phyloP scores from a whole-genome alignment of 2,113 vertebrate species.

The Camelus bactrianus region DNA sequence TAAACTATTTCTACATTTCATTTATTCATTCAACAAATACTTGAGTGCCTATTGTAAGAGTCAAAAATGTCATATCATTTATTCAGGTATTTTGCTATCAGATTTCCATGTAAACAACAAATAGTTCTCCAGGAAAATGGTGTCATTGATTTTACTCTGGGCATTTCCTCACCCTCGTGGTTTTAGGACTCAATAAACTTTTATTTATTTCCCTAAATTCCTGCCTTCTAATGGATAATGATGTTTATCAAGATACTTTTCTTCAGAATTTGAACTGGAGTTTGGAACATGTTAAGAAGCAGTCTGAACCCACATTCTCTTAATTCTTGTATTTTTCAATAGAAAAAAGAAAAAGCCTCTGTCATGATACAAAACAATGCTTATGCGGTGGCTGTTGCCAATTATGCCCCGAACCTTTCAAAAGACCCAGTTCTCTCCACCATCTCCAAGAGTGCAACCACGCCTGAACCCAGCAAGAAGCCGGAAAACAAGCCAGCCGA shows the following conservation, averaged over 20 bases:
- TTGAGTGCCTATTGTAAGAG: background rate
- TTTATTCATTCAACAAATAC: background rate
- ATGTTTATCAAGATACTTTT: background rate
- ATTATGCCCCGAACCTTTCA: conserved; percentile 97
- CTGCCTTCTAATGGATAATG: background rate
- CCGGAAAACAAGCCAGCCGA: conserved; percentile 93
- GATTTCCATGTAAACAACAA: background rate
- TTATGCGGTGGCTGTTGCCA: conserved; percentile 98
- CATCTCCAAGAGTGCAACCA: conserved; percentile 95
- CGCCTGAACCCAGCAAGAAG: conserved; percentile 91
- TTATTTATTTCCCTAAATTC: background rate
- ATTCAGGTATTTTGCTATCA: background rate
- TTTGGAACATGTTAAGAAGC: conserved; percentile 4
- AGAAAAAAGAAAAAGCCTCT: conserved; percentile 98
- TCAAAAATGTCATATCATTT: background rate
- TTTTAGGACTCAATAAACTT: background rate
- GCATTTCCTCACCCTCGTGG: background rate
- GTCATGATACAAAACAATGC: conserved; percentile 98
- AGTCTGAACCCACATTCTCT: background rate
- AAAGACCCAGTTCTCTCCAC: conserved; percentile 97
- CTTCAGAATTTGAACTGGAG: conserved; percentile 29
- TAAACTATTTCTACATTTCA: background rate
- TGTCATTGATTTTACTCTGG: background rate
- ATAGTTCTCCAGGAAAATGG: background rate
- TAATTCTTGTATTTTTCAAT: conserved; percentile 82